Conservation (phyloP, 2,113 vertebrate species). For the Amblyopsis rosae region DNA sequence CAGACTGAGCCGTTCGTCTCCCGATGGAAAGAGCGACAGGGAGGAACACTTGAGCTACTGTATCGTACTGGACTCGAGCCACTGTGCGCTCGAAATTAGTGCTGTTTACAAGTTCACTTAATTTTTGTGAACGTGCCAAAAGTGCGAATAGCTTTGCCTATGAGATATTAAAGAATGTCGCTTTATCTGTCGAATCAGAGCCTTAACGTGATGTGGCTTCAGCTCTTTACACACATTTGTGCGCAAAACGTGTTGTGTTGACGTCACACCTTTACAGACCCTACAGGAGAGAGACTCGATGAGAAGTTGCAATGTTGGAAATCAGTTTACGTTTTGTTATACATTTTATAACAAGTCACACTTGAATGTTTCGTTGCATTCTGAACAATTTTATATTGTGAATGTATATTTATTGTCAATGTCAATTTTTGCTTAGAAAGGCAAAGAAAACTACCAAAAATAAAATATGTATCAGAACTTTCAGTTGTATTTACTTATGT, state of each 20-base stretch:
- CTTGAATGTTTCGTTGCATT: constrained; percentile 69
- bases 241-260: constrained; percentile 60
- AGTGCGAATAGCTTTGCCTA: constrained; percentile 17
- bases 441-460: constrained; percentile 13
- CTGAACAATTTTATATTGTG: constrained; percentile 61
- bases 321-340: constrained; percentile 72
- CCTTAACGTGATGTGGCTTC: constrained; percentile 62
- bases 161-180: constrained; percentile 53
- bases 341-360: constrained; percentile 53
- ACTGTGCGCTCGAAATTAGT: constrained; percentile 16
- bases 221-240: constrained; percentile 36
- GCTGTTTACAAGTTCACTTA: constrained; percentile 36
- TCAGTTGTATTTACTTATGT: no score
- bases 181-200: constrained; percentile 56
- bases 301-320: constrained; percentile 24
- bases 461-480: constrained; percentile 33
- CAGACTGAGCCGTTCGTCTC: constrained; percentile 11
- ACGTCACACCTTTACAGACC: constrained; percentile 52
- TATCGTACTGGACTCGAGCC: constrained; percentile 11
- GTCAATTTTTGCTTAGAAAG: constrained; percentile 51
- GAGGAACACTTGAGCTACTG: not conserved
- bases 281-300: not conserved
- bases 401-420: constrained; percentile 77
- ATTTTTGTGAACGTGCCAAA: constrained; percentile 15
- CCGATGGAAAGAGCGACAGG: constrained; percentile 15